Percentiles rank a stretch among this genome's conserved stretches.
Conservation (phyloP, 2,888 invertebrate species). For the Camptogramma bilineatum region DNA sequence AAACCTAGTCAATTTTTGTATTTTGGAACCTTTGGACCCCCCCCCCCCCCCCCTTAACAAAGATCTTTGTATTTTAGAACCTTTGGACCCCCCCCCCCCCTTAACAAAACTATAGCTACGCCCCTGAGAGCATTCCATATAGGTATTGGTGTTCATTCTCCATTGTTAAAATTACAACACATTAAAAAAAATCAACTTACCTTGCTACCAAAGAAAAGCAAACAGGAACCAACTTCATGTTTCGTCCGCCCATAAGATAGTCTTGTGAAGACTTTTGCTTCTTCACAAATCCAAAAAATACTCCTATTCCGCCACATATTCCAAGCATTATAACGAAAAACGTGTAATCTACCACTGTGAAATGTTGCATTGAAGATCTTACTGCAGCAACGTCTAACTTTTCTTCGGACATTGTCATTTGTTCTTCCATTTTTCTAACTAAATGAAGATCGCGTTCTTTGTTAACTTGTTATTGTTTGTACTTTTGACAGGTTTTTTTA, state of each 20-base stretch:
- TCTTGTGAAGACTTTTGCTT: slow-evolving; percentile 87
- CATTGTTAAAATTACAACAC: too few relatives aligned
- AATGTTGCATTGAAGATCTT: slow-evolving; percentile 69
- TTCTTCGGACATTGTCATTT: slow-evolving; percentile 50
- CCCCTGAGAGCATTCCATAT: too few relatives aligned
- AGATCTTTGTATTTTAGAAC: too few relatives aligned
- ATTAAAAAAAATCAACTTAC: slow-evolving; percentile 75
- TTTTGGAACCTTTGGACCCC: too few relatives aligned
- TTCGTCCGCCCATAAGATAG: slow-evolving; percentile 92
- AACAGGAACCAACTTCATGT: slow-evolving; percentile 92
- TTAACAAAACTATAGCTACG: too few relatives aligned
- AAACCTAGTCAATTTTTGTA: too few relatives aligned
- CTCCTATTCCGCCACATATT: slow-evolving; percentile 90
- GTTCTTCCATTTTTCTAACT: neutral
- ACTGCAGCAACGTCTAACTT: slow-evolving; percentile 59
- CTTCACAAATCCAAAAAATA: slow-evolving; percentile 91
- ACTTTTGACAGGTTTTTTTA: neutral
- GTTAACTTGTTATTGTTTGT: too few relatives aligned
- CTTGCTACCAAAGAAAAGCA: slow-evolving; percentile 93
- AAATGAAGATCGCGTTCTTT: too few relatives aligned
- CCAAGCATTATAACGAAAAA: slow-evolving; percentile 89
- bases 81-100: too few relatives aligned
- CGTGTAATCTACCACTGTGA: slow-evolving; percentile 87
- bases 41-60: too few relatives aligned
- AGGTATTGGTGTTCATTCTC: too few relatives aligned